phyloP scores from a whole-genome alignment of 2,113 vertebrate species.

The Anarhynchus alexandrinus region DNA sequence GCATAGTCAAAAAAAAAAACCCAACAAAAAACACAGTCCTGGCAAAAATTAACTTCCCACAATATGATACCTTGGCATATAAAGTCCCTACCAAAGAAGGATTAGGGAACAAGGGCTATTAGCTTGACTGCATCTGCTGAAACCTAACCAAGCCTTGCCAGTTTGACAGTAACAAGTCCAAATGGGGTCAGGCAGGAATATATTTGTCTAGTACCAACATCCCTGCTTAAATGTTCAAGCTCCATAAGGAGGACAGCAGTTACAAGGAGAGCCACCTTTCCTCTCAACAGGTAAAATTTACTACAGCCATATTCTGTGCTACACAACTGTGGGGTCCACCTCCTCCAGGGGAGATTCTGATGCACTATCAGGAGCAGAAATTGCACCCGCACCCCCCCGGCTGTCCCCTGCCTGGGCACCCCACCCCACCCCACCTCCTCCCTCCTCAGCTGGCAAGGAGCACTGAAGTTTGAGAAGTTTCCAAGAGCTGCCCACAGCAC shows the following conservation, averaged over 20 bases:
- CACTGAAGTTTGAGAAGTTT: not conserved
- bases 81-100: not conserved
- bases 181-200: not conserved
- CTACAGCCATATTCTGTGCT: not conserved
- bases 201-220: not conserved
- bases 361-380: not conserved
- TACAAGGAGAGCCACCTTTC: not conserved
- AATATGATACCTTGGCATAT: not conserved
- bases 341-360: not conserved
- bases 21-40: not conserved
- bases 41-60: not conserved
- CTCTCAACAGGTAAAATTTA: not conserved
- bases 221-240: fast-evolving
- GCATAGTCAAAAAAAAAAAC: not conserved
- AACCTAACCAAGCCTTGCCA: not conserved
- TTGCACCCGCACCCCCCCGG: fast-evolving
- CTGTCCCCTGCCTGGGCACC: fast-evolving
- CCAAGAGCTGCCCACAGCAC: not conserved
- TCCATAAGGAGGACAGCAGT: not conserved
- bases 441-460: not conserved
- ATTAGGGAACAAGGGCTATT: not conserved
- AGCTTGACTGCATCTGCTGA: not conserved
- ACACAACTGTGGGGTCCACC: not conserved
- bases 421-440: not conserved
- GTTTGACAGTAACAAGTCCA: not conserved